Conservation (phyloP, 2,113 vertebrate species). For the Tamias sibiricus region DNA sequence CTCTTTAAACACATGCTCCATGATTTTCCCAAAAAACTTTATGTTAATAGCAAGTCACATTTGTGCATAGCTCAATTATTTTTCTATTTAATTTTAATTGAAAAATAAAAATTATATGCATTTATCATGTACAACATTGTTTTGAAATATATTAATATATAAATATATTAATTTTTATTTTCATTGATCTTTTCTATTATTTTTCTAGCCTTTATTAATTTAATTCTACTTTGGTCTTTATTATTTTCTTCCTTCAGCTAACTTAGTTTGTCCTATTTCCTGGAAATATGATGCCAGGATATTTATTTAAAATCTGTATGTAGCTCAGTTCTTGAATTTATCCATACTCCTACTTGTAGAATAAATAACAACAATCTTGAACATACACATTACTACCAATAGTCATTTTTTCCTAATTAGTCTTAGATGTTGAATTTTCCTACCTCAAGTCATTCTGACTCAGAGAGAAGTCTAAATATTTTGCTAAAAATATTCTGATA, state of each 20-base stretch:
- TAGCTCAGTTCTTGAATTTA: not conserved
- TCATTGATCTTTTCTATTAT: not conserved
- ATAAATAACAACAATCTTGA: not conserved
- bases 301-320: not conserved
- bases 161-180: not conserved
- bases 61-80: not conserved
- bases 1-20: not conserved
- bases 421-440: conserved; percentile 6
- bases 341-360: not conserved
- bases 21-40: conserved; percentile 1
- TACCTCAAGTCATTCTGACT: not conserved
- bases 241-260: not conserved
- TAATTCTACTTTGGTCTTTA: not conserved
- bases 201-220: not conserved
- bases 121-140: not conserved
- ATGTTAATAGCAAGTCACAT: not conserved
- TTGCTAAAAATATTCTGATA: not conserved
- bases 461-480: not conserved
- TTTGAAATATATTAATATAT: not conserved
- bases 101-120: not conserved
- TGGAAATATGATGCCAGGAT: not conserved
- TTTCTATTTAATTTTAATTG: not conserved
- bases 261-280: not conserved
- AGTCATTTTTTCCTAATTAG: not conserved
- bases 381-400: not conserved